Percentiles rank a stretch among this genome's conserved stretches.
Conservation (phyloP, 2,888 invertebrate species). For the Germaria angustata region DNA sequence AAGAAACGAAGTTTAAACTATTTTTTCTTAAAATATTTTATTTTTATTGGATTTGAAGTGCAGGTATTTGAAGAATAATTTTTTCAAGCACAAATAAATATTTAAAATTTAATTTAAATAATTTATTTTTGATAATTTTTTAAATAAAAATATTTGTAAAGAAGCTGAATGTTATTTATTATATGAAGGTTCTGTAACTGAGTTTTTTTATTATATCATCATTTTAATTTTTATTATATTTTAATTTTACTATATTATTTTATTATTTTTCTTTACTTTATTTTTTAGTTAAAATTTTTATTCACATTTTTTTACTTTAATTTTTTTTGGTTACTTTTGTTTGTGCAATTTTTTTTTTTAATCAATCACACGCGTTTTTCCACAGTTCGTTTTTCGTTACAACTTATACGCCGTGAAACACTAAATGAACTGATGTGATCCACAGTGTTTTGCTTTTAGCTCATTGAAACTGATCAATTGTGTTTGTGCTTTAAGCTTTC, state of each 20-base stretch:
- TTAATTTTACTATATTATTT: not conserved
- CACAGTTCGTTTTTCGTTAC: conserved; percentile 32
- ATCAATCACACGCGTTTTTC: conserved; percentile 33
- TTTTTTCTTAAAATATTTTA: no score
- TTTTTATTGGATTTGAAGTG: no score
- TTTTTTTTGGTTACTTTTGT: conserved; percentile 22
- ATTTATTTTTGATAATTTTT: no score
- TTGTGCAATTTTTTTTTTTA: conserved; percentile 9
- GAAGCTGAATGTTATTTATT: no score
- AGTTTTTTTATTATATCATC: not conserved
- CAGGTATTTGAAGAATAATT: no score
- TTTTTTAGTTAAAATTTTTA: not conserved
- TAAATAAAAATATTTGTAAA: no score
- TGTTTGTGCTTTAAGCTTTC: conserved; percentile 30
- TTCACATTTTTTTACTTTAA: conserved; percentile 13
- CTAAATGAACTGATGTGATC: conserved; percentile 71
- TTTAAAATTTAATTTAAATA: no score
- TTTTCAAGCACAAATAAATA: no score
- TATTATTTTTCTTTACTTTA: not conserved
- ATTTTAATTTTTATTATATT: not conserved
- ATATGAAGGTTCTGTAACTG: no score
- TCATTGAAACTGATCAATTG: not conserved
- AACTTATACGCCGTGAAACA: conserved; percentile 70
- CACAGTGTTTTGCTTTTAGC: conserved; percentile 7
- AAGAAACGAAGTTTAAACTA: no score